A percentile compares a stretch with the other conserved stretches of the same genome.
Evolutionary conservation across 2,113 vertebrate species (phyloP).

Genomic region (Turdus rufiventris): DNA sequence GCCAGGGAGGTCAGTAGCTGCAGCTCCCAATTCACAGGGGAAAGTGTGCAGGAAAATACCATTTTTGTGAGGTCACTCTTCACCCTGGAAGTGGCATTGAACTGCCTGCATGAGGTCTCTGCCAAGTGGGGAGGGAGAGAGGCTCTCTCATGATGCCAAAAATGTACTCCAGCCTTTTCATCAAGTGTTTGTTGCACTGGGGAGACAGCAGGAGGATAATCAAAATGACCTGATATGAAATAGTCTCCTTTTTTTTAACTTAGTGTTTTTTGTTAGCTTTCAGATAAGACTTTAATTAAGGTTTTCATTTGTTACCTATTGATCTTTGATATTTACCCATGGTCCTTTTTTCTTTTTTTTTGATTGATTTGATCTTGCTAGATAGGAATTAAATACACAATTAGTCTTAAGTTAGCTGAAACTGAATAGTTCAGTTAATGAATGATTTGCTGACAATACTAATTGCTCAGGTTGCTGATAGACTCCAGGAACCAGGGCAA

Average conservation of each 20-base stretch:
- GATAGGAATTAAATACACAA: not conserved
- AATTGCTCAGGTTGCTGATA: not conserved
- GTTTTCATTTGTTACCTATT: not conserved
- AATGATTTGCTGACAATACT: not conserved
- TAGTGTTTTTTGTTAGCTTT: not conserved
- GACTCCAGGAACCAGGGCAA: not conserved
- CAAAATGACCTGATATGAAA: not conserved
- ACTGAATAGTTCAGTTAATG: not conserved
- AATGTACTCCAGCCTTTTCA: not conserved
- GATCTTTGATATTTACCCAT: not conserved
- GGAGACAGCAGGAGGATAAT: not conserved
- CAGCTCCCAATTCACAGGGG: not conserved
- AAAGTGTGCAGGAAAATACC: not conserved
- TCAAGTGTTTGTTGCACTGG: not conserved
- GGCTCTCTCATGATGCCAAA: not conserved
- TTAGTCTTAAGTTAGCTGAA: not conserved
- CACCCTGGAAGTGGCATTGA: not conserved
- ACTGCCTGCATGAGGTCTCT: not conserved
- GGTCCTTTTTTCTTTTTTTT: not conserved
- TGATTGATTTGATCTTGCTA: not conserved
- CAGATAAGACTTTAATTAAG: slow-evolving; percentile 11
- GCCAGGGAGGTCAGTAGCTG: not conserved
- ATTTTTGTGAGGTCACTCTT: not conserved
- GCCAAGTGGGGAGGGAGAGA: not conserved
- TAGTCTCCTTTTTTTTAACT: not conserved